These are phyloP conservation scores for Bombus superbus DNA, from an alignment of 1,140 invertebrate species.

Conservation along the genomic window DNA sequence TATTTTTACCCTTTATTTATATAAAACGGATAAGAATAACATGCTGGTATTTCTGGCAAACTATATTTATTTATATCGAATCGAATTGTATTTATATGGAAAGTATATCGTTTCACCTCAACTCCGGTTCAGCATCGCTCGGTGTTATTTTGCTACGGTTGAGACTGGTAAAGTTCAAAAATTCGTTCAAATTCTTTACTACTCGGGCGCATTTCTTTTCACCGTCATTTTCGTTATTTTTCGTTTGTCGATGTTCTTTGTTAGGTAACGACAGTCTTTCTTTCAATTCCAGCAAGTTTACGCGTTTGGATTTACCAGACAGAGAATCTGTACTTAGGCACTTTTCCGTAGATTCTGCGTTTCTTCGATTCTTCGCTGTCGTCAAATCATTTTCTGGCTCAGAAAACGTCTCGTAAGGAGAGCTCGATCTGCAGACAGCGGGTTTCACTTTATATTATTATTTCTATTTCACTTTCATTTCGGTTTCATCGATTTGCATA, in stretches of 20 bases:
- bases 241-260: slow-evolving; percentile 59
- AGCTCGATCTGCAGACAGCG: slow-evolving; percentile 60
- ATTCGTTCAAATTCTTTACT: slow-evolving; percentile 93
- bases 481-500: background rate
- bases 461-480: background rate
- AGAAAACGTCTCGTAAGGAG: slow-evolving; percentile 63
- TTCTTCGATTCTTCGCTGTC: slow-evolving; percentile 73
- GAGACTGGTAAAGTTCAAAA: slow-evolving; percentile 88
- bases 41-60: background rate
- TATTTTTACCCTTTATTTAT: background rate
- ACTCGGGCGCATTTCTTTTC: slow-evolving; percentile 83
- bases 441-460: slow-evolving; percentile 38
- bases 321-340: slow-evolving; percentile 75
- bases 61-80: too few species aligned
- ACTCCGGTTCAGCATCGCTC: slow-evolving; percentile 74
- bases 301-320: slow-evolving; percentile 67
- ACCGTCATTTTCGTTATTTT: slow-evolving; percentile 60
- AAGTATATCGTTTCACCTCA: slow-evolving; percentile 52
- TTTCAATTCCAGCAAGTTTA: slow-evolving; percentile 68
- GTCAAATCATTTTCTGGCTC: slow-evolving; percentile 72
- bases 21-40: background rate
- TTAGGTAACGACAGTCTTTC: slow-evolving; percentile 61
- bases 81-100: background rate
- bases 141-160: slow-evolving; percentile 84
- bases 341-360: slow-evolving; percentile 75